phyloP scores from a whole-genome alignment of 2,113 vertebrate genomes.

The Pelusios castaneus region DNA sequence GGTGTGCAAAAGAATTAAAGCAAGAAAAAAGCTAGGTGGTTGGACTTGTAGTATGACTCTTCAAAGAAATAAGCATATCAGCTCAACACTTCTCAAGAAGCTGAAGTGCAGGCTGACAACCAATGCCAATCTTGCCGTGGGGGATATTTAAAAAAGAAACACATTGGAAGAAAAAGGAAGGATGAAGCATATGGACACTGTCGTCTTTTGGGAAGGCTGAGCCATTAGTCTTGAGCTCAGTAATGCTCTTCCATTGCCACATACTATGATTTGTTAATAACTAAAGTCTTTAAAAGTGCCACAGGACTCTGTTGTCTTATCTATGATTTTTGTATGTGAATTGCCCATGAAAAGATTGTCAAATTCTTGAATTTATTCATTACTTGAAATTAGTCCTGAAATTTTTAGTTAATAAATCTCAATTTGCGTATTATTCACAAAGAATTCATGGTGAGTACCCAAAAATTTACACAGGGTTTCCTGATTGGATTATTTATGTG shows the following conservation, averaged over 20 bases:
- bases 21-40: conserved; percentile 39
- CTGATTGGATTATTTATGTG: background rate
- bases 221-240: background rate
- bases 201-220: background rate
- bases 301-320: no score
- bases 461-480: background rate
- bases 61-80: conserved; percentile 52
- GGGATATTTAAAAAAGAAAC: conserved; percentile 8
- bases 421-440: background rate
- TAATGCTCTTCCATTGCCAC: background rate
- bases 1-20: conserved; percentile 33
- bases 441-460: background rate
- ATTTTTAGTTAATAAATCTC: background rate
- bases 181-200: background rate
- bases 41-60: conserved; percentile 60
- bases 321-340: background rate
- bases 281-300: no score
- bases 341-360: background rate
- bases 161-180: conserved; percentile 30
- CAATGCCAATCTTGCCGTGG: conserved; percentile 40
- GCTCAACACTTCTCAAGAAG: conserved; percentile 23
- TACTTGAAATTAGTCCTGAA: background rate
- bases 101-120: background rate
- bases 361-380: background rate
- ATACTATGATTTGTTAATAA: background rate